Percentiles rank a stretch among this genome's conserved stretches.
Conservation (phyloP, 2,113 vertebrate species). For the Pundamilia nyererei region DNA sequence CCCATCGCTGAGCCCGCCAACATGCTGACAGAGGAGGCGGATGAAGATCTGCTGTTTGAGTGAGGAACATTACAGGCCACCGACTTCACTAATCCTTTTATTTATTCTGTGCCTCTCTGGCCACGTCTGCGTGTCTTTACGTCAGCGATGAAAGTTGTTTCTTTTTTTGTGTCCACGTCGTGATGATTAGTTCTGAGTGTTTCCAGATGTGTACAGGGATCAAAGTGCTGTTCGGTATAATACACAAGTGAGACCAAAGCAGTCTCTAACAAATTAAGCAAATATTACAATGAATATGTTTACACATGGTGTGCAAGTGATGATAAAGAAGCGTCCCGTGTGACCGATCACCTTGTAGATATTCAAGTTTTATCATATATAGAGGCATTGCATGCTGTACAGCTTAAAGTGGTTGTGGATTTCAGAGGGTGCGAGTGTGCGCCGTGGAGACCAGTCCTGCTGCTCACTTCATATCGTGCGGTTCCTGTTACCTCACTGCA, state of each 20-base stretch:
- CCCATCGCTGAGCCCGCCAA: slow-evolving; percentile 81
- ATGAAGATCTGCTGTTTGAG: slow-evolving; percentile 95
- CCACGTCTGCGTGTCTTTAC: slow-evolving; percentile 25
- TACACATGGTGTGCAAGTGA: slow-evolving; percentile 4
- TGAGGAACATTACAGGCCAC: slow-evolving; percentile 43
- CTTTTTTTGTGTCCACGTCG: slow-evolving; percentile 41
- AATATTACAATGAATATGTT: slow-evolving; percentile 2
- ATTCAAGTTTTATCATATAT: slow-evolving; percentile 1
- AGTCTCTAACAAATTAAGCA: background rate
- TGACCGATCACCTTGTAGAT: slow-evolving; percentile 29
- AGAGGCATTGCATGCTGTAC: slow-evolving; percentile 52
- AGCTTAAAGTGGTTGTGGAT: slow-evolving; percentile 16
- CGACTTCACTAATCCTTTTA: slow-evolving; percentile 21
- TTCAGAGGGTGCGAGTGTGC: slow-evolving; percentile 13
- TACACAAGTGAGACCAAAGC: background rate
- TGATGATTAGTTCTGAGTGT: slow-evolving; percentile 37
- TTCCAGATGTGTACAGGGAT: slow-evolving; percentile 4
- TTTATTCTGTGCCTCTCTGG: slow-evolving; percentile 71
- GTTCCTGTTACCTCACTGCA: slow-evolving; percentile 14
- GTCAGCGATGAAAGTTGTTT: slow-evolving; percentile 12
- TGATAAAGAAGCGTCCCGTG: background rate
- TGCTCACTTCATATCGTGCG: background rate
- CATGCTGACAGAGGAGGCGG: slow-evolving; percentile 87
- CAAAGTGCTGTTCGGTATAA: background rate
- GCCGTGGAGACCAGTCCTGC: background rate